Percentiles rank a stretch among this genome's conserved stretches.
Conservation (phyloP, 2,888 invertebrate genomes). For the Chrysina gloriosa region DNA sequence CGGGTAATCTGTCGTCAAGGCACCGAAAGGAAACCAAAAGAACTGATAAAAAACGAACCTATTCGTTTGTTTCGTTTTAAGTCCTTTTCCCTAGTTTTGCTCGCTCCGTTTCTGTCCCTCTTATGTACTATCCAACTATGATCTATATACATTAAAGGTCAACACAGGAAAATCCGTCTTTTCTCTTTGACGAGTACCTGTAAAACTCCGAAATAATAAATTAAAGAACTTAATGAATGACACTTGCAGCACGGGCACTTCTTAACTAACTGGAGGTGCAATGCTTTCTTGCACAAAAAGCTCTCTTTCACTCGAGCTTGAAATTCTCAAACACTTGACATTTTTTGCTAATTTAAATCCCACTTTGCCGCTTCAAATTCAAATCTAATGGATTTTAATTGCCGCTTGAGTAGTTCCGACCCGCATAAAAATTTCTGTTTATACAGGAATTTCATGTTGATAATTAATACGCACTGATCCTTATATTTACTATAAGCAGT, state of each 20-base stretch:
- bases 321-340: conserved; percentile 47
- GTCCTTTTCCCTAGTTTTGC: background rate
- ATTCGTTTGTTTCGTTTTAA: conserved; percentile 33
- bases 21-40: conserved; percentile 18
- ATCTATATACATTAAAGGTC: conserved; percentile 15
- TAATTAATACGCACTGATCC: background rate
- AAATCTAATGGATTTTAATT: conserved; percentile 36
- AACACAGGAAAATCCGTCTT: conserved; percentile 19
- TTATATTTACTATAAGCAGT: background rate
- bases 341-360: conserved; percentile 46
- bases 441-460: background rate
- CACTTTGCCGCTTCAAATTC: conserved; percentile 27
- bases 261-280: conserved; percentile 45
- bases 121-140: background rate
- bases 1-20: conserved; percentile 25
- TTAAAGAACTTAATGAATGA: conserved; percentile 41
- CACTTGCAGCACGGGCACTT: conserved; percentile 34
- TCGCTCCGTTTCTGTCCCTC: background rate
- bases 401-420: background rate
- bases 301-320: conserved; percentile 33
- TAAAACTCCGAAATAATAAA: conserved; percentile 38
- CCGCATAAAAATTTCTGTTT: background rate
- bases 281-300: conserved; percentile 42
- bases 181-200: conserved; percentile 31
- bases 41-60: conserved; percentile 23